Percentiles rank a stretch among this genome's conserved stretches.
phyloP scores from a whole-genome alignment of 2,113 vertebrate species.

The Neogobius melanostomus region DNA sequence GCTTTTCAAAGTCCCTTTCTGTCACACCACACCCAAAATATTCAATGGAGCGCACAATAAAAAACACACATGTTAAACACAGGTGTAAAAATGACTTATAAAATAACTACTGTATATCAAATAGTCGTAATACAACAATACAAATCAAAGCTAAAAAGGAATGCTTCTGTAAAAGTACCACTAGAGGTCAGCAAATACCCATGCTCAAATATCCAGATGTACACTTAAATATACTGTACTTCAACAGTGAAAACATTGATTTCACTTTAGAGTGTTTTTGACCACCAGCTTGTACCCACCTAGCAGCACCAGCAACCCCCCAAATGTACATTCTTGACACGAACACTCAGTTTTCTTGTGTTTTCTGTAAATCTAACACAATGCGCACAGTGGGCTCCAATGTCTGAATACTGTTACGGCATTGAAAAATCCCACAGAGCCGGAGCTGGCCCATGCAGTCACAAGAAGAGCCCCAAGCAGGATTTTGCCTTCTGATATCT shows the following conservation, averaged over 20 bases:
- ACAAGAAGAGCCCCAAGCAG: background rate
- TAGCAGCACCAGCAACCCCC: slow-evolving; percentile 54
- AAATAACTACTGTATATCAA: slow-evolving; percentile 58
- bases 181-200: slow-evolving; percentile 76
- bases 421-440: slow-evolving; percentile 32
- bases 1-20: slow-evolving; percentile 31
- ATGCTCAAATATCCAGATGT: slow-evolving; percentile 70
- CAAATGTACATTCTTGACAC: slow-evolving; percentile 64
- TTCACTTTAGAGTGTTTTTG: background rate
- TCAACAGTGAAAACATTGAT: slow-evolving; percentile 26
- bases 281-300: slow-evolving; percentile 31
- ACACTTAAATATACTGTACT: slow-evolving; percentile 41
- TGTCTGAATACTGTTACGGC: slow-evolving; percentile 47
- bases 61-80: slow-evolving; percentile 44
- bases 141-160: slow-evolving; percentile 65
- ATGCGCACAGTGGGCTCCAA: slow-evolving; percentile 59
- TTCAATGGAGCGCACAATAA: slow-evolving; percentile 38
- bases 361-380: slow-evolving; percentile 41
- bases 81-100: slow-evolving; percentile 56
- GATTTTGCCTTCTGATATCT: background rate
- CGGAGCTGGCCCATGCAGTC: slow-evolving; percentile 56
- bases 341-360: slow-evolving; percentile 66
- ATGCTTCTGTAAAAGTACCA: slow-evolving; percentile 72
- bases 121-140: slow-evolving; percentile 59
- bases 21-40: slow-evolving; percentile 35